phyloP scores from a whole-genome alignment of 2,797 vertebrate genomes.

The Cyprinella venusta region DNA sequence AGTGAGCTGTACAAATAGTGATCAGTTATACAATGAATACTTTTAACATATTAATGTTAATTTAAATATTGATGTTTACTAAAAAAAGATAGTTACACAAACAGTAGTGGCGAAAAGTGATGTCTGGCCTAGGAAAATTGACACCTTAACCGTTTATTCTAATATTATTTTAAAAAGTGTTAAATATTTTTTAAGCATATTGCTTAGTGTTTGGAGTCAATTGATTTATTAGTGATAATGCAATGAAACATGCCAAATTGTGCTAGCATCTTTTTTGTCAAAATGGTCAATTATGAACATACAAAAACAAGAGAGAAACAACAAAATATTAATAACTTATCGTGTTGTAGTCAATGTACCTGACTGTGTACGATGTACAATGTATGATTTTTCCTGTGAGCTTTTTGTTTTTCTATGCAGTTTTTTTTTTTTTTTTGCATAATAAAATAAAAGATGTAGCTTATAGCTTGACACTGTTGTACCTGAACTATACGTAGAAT shows the following conservation, averaged over 20 bases:
- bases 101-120: background rate
- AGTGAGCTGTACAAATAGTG: background rate
- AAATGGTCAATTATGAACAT: background rate
- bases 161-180: background rate
- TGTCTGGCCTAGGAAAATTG: background rate
- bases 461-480: background rate
- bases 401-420: background rate
- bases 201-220: background rate
- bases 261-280: background rate
- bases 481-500: slow-evolving; percentile 79
- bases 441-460: background rate
- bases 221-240: background rate
- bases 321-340: too few relatives aligned
- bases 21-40: background rate
- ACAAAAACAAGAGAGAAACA: too few relatives aligned
- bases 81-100: too few relatives aligned
- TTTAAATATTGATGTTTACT: too few relatives aligned
- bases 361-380: background rate
- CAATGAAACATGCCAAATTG: background rate
- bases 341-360: background rate
- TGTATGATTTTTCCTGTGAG: background rate
- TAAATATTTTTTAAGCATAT: background rate
- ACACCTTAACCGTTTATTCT: background rate
- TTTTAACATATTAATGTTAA: background rate
- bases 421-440: background rate